Base-by-base conservation (phyloP, 2,888 invertebrate species). In the Catocala fraxini region DNA sequence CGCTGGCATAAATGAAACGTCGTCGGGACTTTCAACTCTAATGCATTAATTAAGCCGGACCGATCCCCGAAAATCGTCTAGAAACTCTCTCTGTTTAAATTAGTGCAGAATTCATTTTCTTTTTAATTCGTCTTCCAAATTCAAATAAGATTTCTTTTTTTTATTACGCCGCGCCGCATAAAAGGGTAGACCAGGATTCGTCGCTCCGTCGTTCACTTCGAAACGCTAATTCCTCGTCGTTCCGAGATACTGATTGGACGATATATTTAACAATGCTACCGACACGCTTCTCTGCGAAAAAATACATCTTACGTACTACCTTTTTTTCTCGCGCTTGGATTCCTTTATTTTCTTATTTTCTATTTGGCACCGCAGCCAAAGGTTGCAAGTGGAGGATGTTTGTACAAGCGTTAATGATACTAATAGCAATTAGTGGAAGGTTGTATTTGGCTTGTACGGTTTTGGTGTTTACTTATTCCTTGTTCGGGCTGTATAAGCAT, bases 261-360 rank as follows among this genome's bases (percentile, higher is more conserved):
- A 93, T 93, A 93, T 94, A 93, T 93, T 93, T 92, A 93, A 92
- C 91, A 92, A 92, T 89, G 89, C 88, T 89, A 89, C 90, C 88
- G 90, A 89, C 90, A 91, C 88, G 88, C 87, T 89, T 82, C 88
- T 88, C 84, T 85, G 82, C 83, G 85, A 89, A 90, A 90, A 92
- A 91, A 92, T 92, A 92, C 86, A 90, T 91, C 90, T 91, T 90
- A 86, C 86, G 87, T 89, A 87, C 88, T 85, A 89, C 84, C 88
- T 86, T 90, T 91, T 89, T 90, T 89, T 86, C 87, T 85, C 81
- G 85, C 69, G 79, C 77, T 77, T 76, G 84, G 87, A 88, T 90
- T 91, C 86, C 84, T 90, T 90, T 89, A 89, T 90, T 90, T 89
- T 88, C 88, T 88, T 88, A 88, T 90, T 88, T 89, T 87, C 82